A percentile compares a stretch with the other conserved stretches of the same genome.
Conservation (phyloP, 2,888 invertebrate species). For the Eudemis profundana region DNA sequence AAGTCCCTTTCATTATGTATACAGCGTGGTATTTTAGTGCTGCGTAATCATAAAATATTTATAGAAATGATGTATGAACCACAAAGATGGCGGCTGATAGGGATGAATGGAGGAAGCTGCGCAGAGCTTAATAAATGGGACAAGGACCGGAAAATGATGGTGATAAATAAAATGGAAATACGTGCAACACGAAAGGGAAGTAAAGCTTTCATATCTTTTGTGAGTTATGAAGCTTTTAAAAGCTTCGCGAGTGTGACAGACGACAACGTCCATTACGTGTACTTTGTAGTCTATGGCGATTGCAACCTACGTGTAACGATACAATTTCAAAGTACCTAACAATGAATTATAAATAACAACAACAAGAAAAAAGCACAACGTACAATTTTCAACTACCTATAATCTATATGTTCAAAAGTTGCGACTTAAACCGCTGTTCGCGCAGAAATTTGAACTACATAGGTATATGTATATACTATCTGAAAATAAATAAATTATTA, state of each 20-base stretch:
- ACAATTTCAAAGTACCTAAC: background rate
- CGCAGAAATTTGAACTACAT: too few relatives aligned
- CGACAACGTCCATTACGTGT: constrained; percentile 6
- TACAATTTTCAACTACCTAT: too few relatives aligned
- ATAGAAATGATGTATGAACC: background rate
- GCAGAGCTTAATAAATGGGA: constrained; percentile 15
- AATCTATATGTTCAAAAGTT: too few relatives aligned
- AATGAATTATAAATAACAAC: background rate
- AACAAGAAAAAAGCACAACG: too few relatives aligned
- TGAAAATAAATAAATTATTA: too few relatives aligned
- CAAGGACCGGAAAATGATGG: constrained; percentile 20
- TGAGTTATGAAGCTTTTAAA: constrained; percentile 23
- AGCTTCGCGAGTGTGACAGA: background rate
- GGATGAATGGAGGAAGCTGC: constrained; percentile 5
- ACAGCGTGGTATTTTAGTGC: background rate
- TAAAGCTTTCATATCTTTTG: constrained; percentile 26
- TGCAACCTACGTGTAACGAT: background rate
- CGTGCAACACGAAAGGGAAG: constrained; percentile 14
- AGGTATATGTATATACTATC: too few relatives aligned
- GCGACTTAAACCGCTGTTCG: too few relatives aligned
- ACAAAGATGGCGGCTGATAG: constrained; percentile 12
- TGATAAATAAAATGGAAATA: constrained; percentile 28
- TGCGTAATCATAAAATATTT: background rate
- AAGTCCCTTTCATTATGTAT: too few relatives aligned
- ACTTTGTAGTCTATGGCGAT: background rate